These are phyloP conservation scores for Sus scrofa DNA, from an alignment of 2,113 vertebrate genomes.

Conservation along the genomic window T2T-Sscrofa CM000817.6:48983501-48984000, in stretches of 20 bases:
- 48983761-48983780: not conserved
- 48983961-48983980: not conserved
- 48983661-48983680: not conserved
- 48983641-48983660: not conserved
- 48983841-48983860: not conserved
- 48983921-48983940: not conserved
- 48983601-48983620: not conserved
- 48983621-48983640: not conserved
- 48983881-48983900: not conserved
- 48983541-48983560: not conserved
- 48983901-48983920: not conserved
- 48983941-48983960: not conserved
- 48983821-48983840: not conserved
- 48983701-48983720: not conserved
- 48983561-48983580: not conserved
- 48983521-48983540: not conserved
- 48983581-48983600: not conserved
- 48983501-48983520: not conserved
- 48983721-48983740: not conserved
- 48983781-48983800: conserved; percentile 18
- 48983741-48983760: not conserved
- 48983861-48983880: not conserved
- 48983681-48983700: not conserved
- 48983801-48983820: not conserved
- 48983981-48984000: not conserved